These are phyloP conservation scores for Coccyzus lansbergi DNA, from an alignment of 2,797 vertebrate species.

Conservation along the genomic window DNA sequence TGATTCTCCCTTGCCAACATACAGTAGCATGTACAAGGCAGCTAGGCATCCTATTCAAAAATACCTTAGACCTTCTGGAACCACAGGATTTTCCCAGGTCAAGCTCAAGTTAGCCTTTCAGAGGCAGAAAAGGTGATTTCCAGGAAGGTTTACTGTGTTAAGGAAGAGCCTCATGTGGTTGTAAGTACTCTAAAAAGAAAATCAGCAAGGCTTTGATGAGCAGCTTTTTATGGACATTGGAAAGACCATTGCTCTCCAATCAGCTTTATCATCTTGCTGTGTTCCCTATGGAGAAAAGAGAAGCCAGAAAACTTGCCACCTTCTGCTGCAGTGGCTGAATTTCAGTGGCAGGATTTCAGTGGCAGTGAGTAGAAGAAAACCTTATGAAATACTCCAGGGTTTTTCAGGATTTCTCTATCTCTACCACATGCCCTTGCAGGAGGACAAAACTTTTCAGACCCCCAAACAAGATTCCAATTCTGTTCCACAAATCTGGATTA, in stretches of 20 bases:
- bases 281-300: not conserved
- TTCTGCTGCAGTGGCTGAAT: not conserved
- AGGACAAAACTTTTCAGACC: not conserved
- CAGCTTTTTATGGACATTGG: not conserved
- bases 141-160: not conserved
- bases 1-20: not conserved
- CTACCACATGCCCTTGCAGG: not conserved
- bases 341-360: not conserved
- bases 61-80: not conserved
- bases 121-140: not conserved
- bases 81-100: not conserved
- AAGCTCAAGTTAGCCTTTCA: not conserved
- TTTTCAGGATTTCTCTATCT: not conserved
- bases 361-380: not conserved
- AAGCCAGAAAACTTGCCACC: not conserved
- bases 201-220: not conserved
- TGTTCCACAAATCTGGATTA: not conserved
- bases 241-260: not conserved
- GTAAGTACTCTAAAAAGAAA: not conserved
- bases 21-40: constrained; percentile 2
- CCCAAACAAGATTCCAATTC: not conserved
- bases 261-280: not conserved
- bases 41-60: not conserved
- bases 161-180: not conserved
- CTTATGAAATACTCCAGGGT: not conserved